Percentiles rank a stretch among this genome's conserved stretches.
Conservation (phyloP, 1,140 invertebrate species). For the Pachyrhynchus sulphureomaculatus region DNA sequence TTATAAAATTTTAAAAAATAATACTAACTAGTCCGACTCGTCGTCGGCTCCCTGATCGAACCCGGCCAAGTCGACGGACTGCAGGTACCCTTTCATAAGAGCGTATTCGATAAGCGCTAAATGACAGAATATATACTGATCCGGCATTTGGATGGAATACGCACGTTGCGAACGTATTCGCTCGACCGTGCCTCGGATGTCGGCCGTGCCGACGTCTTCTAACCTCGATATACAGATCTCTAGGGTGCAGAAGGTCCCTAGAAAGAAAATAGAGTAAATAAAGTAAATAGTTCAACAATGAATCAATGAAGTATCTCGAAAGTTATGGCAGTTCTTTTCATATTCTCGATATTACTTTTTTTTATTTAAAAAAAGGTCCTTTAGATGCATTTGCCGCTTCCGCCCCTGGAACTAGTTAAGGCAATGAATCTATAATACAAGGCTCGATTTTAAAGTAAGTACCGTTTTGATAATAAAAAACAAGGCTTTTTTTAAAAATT, state of each 20-base stretch:
- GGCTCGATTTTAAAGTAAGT: too few relatives aligned
- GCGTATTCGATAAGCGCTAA: slow-evolving; percentile 92
- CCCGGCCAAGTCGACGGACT: slow-evolving; percentile 69
- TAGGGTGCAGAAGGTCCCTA: slow-evolving; percentile 95
- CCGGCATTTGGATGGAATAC: slow-evolving; percentile 97
- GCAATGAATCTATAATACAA: too few relatives aligned
- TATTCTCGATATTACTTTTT: too few relatives aligned
- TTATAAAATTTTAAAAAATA: neutral
- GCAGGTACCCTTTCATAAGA: slow-evolving; percentile 69
- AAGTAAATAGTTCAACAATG: too few relatives aligned
- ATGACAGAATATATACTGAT: slow-evolving; percentile 99
- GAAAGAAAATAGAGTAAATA: slow-evolving; percentile 33
- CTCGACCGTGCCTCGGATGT: slow-evolving; percentile 90
- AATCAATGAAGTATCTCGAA: too few relatives aligned
- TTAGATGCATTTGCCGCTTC: too few relatives aligned
- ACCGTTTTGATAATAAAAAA: too few relatives aligned
- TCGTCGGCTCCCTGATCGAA: slow-evolving; percentile 73
- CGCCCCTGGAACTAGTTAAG: too few relatives aligned
- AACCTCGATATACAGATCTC: slow-evolving; percentile 92
- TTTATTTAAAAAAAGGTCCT: too few relatives aligned
- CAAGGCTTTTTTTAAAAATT: too few relatives aligned
- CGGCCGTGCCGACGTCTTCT: slow-evolving; percentile 84
- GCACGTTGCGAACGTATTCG: slow-evolving; percentile 91
- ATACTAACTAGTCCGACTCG: slow-evolving; percentile 63
- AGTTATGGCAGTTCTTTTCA: too few relatives aligned